Evolutionary conservation across 1,140 invertebrate species (phyloP).

Genomic region (Bombus difficillimus): DNA sequence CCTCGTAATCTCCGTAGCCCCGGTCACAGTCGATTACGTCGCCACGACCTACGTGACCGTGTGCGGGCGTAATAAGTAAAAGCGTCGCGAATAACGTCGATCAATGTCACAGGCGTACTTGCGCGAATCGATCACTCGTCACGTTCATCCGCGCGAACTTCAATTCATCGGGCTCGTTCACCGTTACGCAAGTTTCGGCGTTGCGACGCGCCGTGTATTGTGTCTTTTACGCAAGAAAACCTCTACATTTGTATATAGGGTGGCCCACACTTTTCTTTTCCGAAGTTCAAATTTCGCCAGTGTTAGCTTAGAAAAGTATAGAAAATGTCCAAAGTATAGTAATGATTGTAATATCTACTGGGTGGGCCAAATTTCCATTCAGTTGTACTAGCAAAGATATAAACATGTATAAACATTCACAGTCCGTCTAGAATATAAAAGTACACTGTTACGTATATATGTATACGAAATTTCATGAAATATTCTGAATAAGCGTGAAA

Average conservation of each 20-base stretch:
- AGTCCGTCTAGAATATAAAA: no score
- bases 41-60: conserved; percentile 10
- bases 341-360: no score
- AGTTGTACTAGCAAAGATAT: no score
- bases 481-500: no score
- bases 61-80: conserved; percentile 49
- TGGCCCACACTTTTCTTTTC: not conserved
- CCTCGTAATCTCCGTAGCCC: not conserved
- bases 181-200: conserved; percentile 48
- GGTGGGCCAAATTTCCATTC: no score
- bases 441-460: no score
- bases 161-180: conserved; percentile 13
- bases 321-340: no score
- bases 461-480: no score
- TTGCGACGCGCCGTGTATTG: conserved; percentile 28
- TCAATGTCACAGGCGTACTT: conserved; percentile 46
- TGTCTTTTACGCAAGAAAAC: conserved; percentile 53
- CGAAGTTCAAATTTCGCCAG: not conserved
- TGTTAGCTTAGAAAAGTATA: not conserved
- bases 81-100: conserved; percentile 46
- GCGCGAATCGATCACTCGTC: conserved; percentile 40
- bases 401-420: no score
- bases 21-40: conserved; percentile 23
- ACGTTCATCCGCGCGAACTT: conserved; percentile 25
- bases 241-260: not conserved